A percentile compares a stretch with the other conserved stretches of the same genome.
Conservation (phyloP, 2,888 invertebrate genomes). For the Podotricha telesiphe region DNA sequence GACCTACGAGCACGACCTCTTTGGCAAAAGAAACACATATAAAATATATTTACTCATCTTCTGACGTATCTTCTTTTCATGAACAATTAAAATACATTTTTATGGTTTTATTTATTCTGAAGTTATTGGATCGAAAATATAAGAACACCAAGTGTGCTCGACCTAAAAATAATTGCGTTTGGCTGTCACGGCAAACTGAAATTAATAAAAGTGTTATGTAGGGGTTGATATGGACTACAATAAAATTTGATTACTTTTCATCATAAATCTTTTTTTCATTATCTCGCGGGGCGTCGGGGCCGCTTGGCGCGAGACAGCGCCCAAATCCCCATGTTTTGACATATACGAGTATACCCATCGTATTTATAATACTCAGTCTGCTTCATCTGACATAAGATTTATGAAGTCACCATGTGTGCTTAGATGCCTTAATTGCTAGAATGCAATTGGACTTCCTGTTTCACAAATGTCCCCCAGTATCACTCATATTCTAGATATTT, state of each 20-base stretch:
- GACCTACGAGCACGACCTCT: constrained; percentile 62
- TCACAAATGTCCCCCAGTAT: constrained; percentile 1
- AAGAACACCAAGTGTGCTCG: neutral
- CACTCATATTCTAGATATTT: neutral
- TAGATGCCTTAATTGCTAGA: constrained; percentile 70
- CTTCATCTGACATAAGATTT: constrained; percentile 75
- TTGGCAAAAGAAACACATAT: constrained; percentile 74
- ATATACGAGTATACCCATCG: constrained; percentile 73
- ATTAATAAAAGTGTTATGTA: constrained; percentile 52
- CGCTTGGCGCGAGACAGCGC: constrained; percentile 60
- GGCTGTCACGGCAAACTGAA: constrained; percentile 55
- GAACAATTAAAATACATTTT: constrained; percentile 23
- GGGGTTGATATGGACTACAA: constrained; percentile 69
- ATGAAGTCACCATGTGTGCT: constrained; percentile 80
- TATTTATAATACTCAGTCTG: constrained; percentile 76
- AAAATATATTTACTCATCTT: constrained; percentile 51
- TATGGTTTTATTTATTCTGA: neutral
- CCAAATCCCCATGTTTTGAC: constrained; percentile 82
- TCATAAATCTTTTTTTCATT: constrained; percentile 83
- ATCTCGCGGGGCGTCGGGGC: constrained; percentile 65
- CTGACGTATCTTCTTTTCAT: constrained; percentile 42
- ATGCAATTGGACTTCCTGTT: constrained; percentile 54
- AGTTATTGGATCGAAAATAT: constrained; percentile 5
- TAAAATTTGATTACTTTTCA: constrained; percentile 81
- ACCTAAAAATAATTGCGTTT: constrained; percentile 3